Evolutionary conservation across 2,113 vertebrate species (phyloP).

Genomic region (Notarius lentiginosus): DNA sequence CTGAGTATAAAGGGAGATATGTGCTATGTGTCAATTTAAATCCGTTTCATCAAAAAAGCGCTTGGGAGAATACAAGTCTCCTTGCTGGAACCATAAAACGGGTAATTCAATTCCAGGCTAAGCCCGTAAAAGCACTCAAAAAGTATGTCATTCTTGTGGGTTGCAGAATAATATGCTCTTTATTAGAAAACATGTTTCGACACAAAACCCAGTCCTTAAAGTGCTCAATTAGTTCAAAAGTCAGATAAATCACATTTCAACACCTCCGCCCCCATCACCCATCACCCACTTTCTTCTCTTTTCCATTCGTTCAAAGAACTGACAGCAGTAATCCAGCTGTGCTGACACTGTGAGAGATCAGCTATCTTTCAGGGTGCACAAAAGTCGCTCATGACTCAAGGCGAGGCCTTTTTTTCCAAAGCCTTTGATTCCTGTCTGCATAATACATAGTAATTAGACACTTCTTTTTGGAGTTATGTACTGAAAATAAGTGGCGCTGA

Average conservation of each 20-base stretch:
- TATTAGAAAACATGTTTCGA: slow-evolving; percentile 28
- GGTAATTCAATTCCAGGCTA: slow-evolving; percentile 35
- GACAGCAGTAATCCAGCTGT: slow-evolving; percentile 48
- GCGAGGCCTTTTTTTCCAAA: slow-evolving; percentile 32
- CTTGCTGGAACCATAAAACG: slow-evolving; percentile 23
- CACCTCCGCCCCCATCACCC: not conserved
- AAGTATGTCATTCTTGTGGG: slow-evolving; percentile 35
- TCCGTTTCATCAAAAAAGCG: slow-evolving; percentile 30
- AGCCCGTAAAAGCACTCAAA: slow-evolving; percentile 27
- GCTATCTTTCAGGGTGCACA: slow-evolving; percentile 31
- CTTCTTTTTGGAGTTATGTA: slow-evolving; percentile 36
- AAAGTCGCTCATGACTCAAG: slow-evolving; percentile 54
- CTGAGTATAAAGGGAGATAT: slow-evolving; percentile 16
- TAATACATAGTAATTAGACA: slow-evolving; percentile 56
- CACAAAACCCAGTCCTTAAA: slow-evolving; percentile 22
- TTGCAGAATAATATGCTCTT: slow-evolving; percentile 36
- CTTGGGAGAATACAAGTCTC: not conserved
- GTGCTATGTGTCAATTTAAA: not conserved
- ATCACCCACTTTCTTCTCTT: slow-evolving; percentile 20
- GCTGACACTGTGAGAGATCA: slow-evolving; percentile 38
- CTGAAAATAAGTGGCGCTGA: slow-evolving; percentile 31
- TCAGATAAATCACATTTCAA: slow-evolving; percentile 48
- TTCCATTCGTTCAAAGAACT: slow-evolving; percentile 33
- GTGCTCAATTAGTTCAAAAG: slow-evolving; percentile 44
- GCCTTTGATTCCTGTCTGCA: slow-evolving; percentile 54